phyloP scores from a whole-genome alignment of 1,140 invertebrate species.

The Neodiprion fabricii region DNA sequence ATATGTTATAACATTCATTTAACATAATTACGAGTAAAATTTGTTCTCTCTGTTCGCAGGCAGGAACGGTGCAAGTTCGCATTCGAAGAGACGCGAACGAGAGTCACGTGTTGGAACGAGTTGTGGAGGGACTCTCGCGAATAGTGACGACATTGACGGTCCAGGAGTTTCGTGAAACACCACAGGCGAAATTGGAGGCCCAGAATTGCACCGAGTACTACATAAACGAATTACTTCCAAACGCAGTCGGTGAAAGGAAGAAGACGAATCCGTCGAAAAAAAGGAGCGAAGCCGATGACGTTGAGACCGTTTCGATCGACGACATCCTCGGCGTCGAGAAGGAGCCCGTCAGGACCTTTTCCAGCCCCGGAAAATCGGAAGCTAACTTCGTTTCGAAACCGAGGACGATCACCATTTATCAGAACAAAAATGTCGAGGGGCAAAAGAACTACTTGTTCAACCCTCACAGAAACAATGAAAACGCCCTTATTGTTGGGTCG shows the following conservation, averaged over 20 bases:
- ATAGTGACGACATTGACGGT: constrained; percentile 67
- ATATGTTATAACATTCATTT: constrained; percentile 3
- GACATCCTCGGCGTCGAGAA: constrained; percentile 15
- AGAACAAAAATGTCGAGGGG: not conserved
- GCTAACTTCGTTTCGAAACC: not conserved
- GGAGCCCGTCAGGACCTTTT: not conserved
- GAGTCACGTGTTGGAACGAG: constrained; percentile 68
- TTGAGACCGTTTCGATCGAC: constrained; percentile 24
- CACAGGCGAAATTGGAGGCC: constrained; percentile 10
- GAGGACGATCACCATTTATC: not conserved
- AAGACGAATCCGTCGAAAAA: not conserved
- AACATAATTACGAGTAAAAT: constrained; percentile 24
- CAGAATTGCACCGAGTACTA: constrained; percentile 39
- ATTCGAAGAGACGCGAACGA: constrained; percentile 72
- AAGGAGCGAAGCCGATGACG: constrained; percentile 5
- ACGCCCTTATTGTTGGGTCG: not conserved
- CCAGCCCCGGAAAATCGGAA: not conserved
- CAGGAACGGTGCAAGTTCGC: constrained; percentile 69
- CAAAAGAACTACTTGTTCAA: not conserved
- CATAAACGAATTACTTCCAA: constrained; percentile 38
- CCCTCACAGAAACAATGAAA: not conserved
- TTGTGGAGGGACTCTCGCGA: constrained; percentile 66
- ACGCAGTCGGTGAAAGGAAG: constrained; percentile 13
- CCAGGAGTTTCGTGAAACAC: constrained; percentile 59
- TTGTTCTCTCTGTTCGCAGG: constrained; percentile 49